Evolutionary conservation across 1,140 invertebrate genomes (phyloP).

Genomic region (Coenobita brevimanus): DNA sequence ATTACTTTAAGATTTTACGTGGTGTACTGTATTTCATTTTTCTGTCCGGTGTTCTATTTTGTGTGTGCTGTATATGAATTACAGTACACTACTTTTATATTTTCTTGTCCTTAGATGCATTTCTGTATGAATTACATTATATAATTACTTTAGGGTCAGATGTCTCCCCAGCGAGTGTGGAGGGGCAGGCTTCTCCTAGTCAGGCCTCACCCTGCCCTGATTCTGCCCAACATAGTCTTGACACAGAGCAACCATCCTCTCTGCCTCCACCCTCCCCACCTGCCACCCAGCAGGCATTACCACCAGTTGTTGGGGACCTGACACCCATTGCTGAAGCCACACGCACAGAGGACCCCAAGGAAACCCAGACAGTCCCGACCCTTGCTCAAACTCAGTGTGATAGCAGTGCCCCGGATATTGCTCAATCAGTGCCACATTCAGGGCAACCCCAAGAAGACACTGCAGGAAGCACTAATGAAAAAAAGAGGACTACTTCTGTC

Average conservation of each 20-base stretch:
- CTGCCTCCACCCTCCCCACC: neutral
- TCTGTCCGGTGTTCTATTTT: no score
- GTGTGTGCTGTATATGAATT: no score
- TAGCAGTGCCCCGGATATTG: slow-evolving; percentile 47
- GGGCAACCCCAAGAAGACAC: slow-evolving; percentile 86
- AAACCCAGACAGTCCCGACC: slow-evolving; percentile 9
- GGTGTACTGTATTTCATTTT: no score
- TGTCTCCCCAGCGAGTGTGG: slow-evolving; percentile 52
- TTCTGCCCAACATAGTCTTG: neutral
- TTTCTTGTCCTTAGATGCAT: no score
- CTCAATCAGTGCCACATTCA: slow-evolving; percentile 74
- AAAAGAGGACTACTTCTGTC: slow-evolving; percentile 56
- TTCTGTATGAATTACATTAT: no score
- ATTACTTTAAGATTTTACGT: no score
- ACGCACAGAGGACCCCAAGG: slow-evolving; percentile 28
- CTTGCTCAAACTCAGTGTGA: slow-evolving; percentile 66
- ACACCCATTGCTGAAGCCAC: slow-evolving; percentile 58
- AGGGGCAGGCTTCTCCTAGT: slow-evolving; percentile 36
- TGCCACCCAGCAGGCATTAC: neutral
- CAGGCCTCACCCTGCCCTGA: slow-evolving; percentile 40
- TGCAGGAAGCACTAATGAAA: slow-evolving; percentile 72
- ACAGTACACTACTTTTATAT: no score
- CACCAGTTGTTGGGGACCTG: slow-evolving; percentile 45
- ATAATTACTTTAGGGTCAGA: slow-evolving; percentile 41
- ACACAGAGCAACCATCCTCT: no score